A percentile compares a stretch with the other conserved stretches of the same genome.
Conservation (phyloP, 2,888 invertebrate species). For the Villa cingulata region DNA sequence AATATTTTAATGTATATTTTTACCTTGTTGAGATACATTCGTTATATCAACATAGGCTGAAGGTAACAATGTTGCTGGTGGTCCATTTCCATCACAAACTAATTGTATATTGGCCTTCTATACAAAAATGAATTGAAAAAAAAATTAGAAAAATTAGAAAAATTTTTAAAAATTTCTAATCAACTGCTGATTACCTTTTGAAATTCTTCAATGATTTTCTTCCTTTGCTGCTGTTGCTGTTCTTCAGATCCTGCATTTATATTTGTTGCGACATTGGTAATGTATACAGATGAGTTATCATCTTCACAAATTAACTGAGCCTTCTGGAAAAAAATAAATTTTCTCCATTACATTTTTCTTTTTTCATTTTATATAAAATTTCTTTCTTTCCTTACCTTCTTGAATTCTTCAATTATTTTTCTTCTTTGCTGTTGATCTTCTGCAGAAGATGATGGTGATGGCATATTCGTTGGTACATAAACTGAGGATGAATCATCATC, state of each 20-base stretch:
- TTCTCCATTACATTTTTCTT: too few species aligned
- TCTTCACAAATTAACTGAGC: too few species aligned
- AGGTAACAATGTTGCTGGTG: constrained; percentile 15
- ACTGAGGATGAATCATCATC: constrained; percentile 24
- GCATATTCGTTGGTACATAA: constrained; percentile 9
- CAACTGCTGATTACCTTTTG: too few species aligned
- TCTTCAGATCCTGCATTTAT: constrained; percentile 7
- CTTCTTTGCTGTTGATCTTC: constrained; percentile 24
- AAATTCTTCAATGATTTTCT: constrained; percentile 23
- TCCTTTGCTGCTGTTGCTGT: constrained; percentile 23
- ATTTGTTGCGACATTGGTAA: too few species aligned
- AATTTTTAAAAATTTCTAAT: too few species aligned
- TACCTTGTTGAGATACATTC: constrained; percentile 16
- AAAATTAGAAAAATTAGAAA: too few species aligned
- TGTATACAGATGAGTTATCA: too few species aligned
- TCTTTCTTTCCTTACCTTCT: constrained; percentile 9
- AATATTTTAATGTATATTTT: too few species aligned
- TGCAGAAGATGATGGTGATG: constrained; percentile 2
- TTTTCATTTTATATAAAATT: too few species aligned
- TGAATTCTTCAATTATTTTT: constrained; percentile 24
- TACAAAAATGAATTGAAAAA: background rate
- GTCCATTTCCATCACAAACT: constrained; percentile 14
- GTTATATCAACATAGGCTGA: constrained; percentile 18
- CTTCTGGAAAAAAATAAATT: background rate
- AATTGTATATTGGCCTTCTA: constrained; percentile 14